phyloP scores from a whole-genome alignment of 1,140 invertebrate species.

The Acromyrmex charruanus region DNA sequence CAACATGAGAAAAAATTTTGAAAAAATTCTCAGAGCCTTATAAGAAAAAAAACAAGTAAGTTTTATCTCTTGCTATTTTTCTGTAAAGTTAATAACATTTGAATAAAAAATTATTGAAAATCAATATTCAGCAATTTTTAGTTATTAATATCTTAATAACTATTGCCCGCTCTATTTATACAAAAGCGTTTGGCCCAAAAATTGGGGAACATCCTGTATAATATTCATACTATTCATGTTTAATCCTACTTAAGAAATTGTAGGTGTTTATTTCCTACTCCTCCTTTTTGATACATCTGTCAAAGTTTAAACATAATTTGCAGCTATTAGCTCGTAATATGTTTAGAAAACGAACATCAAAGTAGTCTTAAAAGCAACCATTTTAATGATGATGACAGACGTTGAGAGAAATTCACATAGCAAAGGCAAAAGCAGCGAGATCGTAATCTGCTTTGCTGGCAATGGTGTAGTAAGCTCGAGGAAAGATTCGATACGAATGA shows the following conservation, averaged over 20 bases:
- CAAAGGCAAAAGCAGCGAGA: not conserved
- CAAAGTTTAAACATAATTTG: constrained; percentile 10
- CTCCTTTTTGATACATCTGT: not conserved
- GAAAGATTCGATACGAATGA: constrained; percentile 67
- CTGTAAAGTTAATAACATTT: no score
- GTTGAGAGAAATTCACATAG: constrained; percentile 12
- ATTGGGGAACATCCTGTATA: no score
- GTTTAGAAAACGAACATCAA: not conserved
- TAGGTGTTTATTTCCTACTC: not conserved
- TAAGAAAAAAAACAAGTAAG: no score
- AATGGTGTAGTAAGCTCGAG: not conserved
- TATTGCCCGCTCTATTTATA: no score
- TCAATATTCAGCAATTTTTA: no score
- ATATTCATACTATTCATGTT: not conserved
- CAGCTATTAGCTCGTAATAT: not conserved
- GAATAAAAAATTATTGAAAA: no score
- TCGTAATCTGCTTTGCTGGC: constrained; percentile 51
- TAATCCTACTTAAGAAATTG: not conserved
- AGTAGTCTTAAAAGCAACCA: not conserved
- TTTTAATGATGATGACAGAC: not conserved
- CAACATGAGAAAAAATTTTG: no score
- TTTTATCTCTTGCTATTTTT: no score
- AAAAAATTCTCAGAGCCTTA: no score
- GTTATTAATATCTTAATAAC: no score
- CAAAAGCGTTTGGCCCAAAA: no score